These are phyloP conservation scores for Rynchops niger DNA, from an alignment of 2,113 vertebrate species.

Conservation along the genomic window DNA sequence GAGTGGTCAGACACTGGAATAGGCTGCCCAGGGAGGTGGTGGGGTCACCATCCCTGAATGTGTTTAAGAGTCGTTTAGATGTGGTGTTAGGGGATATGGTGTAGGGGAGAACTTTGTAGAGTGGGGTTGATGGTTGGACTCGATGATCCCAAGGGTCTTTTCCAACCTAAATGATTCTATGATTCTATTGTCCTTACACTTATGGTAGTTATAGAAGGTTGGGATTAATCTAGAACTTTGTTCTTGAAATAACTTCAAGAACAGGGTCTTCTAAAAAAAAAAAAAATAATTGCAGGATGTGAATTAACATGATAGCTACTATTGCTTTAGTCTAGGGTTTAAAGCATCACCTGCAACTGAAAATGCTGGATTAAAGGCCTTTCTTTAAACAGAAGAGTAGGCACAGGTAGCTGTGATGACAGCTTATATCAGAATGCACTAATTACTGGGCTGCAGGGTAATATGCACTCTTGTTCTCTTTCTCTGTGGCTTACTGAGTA, in stretches of 20 bases:
- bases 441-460: background rate
- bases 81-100: no score
- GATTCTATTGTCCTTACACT: background rate
- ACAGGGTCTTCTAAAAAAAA: background rate
- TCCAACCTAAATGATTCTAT: no score
- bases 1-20: no score
- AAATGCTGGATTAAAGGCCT: background rate
- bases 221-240: background rate
- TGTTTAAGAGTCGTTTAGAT: no score
- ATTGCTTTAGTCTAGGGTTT: background rate
- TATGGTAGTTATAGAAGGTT: background rate
- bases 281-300: background rate
- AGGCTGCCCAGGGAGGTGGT: no score
- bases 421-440: background rate
- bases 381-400: background rate
- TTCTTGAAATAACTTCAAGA: background rate
- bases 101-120: no score
- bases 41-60: no score
- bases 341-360: background rate
- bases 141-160: no score
- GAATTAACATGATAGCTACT: background rate
- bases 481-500: background rate
- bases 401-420: background rate
- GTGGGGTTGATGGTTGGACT: no score
- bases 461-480: slow-evolving; percentile 15